These are phyloP conservation scores for Poecilia wingei DNA, from an alignment of 2,797 vertebrate species.

Conservation along the genomic window DNA sequence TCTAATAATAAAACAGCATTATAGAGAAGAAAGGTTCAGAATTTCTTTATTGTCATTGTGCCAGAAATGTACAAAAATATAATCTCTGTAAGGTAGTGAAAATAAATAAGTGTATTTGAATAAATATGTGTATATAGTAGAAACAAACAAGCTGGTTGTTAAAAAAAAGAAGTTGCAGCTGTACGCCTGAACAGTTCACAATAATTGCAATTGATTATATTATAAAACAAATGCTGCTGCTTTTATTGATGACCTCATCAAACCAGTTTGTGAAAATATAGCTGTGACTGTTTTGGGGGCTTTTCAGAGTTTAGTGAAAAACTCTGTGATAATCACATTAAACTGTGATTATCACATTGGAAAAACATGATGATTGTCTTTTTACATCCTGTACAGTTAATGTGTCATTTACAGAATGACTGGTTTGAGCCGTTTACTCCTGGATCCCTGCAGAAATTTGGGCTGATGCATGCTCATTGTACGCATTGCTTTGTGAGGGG, in stretches of 20 bases:
- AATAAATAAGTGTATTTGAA: too few species aligned
- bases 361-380: not conserved
- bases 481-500: constrained; percentile 6
- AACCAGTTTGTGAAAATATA: not conserved
- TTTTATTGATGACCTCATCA: not conserved
- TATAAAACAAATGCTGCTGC: not conserved
- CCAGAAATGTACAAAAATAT: too few species aligned
- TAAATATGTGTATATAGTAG: too few species aligned
- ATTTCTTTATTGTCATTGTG: too few species aligned
- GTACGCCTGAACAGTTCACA: not conserved
- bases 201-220: not conserved
- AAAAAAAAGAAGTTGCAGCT: too few species aligned
- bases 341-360: not conserved
- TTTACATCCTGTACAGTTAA: constrained; percentile 20
- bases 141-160: too few species aligned
- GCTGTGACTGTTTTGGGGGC: not conserved
- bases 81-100: too few species aligned
- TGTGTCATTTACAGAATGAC: constrained; percentile 26
- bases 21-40: not conserved
- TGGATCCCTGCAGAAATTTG: constrained; percentile 24
- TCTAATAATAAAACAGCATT: not conserved
- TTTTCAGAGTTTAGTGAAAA: not conserved
- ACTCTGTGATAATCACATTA: too few species aligned
- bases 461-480: constrained; percentile 3
- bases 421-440: constrained; percentile 35